These are phyloP conservation scores for Caenorhabditis drosophilae DNA, from an alignment of 2,888 invertebrate genomes.

Conservation along the genomic window DNA sequence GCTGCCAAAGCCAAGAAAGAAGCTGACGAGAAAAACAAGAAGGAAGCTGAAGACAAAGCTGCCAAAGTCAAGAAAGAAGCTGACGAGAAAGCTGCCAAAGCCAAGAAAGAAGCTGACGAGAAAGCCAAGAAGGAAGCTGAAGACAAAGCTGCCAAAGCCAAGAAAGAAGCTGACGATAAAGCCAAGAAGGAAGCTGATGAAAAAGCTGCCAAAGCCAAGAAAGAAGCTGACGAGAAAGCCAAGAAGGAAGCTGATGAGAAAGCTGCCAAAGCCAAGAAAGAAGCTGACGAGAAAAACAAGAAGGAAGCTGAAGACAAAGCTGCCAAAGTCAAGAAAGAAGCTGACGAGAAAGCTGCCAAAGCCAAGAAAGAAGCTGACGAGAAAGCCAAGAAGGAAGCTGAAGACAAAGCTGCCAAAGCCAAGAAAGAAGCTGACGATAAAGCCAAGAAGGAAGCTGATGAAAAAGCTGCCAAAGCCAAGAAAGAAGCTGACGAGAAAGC, in stretches of 20 bases:
- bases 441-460: constrained; percentile 10
- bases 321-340: constrained; percentile 11
- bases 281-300: neutral
- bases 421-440: constrained; percentile 8
- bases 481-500: constrained; percentile 6
- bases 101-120: constrained; percentile 4
- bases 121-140: constrained; percentile 9
- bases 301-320: constrained; percentile 16
- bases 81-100: constrained; percentile 11
- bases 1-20: constrained; percentile 15
- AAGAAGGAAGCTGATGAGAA: constrained; percentile 3
- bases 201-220: constrained; percentile 6
- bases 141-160: constrained; percentile 1
- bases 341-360: constrained; percentile 19
- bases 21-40: constrained; percentile 16
- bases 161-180: constrained; percentile 1
- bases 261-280: constrained; percentile 2
- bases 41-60: constrained; percentile 8
- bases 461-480: constrained; percentile 7
- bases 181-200: constrained; percentile 4
- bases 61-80: constrained; percentile 6
- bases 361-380: constrained; percentile 2
- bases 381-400: constrained; percentile 5
- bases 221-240: neutral
- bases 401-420: constrained; percentile 5